These are phyloP conservation scores for Bucorvus abyssinicus DNA, from an alignment of 2,797 vertebrate species.

Conservation along the genomic window DNA sequence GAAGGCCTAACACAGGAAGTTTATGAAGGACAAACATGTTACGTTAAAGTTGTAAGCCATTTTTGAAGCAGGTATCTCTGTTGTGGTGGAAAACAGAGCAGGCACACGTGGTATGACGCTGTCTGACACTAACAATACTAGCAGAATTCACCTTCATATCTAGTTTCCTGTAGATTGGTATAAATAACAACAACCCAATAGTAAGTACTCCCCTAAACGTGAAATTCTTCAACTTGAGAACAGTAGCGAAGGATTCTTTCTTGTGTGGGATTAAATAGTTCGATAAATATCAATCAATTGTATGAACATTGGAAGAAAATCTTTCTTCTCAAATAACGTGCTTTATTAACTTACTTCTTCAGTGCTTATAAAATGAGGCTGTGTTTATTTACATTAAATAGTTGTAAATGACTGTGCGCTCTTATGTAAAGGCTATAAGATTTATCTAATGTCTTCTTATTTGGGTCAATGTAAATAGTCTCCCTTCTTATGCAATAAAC, in stretches of 20 bases:
- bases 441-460: background rate
- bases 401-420: background rate
- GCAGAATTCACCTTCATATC: background rate
- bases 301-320: background rate
- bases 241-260: background rate
- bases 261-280: background rate
- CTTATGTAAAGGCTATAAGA: background rate
- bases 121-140: background rate
- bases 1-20: background rate
- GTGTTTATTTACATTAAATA: background rate
- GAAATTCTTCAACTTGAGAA: background rate
- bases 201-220: background rate
- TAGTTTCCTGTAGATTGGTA: background rate
- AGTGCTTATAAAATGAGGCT: background rate
- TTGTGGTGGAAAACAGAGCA: background rate
- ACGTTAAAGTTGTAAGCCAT: background rate
- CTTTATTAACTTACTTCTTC: background rate
- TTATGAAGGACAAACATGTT: background rate
- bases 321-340: background rate
- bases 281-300: background rate
- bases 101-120: background rate
- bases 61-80: background rate
- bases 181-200: background rate
- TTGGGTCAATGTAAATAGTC: background rate
- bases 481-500: background rate